Evolutionary conservation across 2,113 vertebrate species (phyloP).

Genomic region (Platichthys stellatus): DNA sequence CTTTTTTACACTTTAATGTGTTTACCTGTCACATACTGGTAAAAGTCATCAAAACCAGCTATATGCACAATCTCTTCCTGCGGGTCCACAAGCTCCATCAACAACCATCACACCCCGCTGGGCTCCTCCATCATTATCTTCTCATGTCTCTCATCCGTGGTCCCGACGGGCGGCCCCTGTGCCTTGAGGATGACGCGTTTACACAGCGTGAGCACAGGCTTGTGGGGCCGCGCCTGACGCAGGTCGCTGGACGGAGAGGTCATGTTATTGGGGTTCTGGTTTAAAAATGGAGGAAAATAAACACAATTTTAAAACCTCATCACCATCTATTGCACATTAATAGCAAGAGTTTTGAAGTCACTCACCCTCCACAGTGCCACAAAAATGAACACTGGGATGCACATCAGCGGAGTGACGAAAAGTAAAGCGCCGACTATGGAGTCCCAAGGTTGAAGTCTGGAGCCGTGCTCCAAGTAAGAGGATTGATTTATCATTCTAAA

Average conservation of each 20-base stretch:
- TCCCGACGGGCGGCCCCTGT: neutral
- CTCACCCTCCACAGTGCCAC: conserved; percentile 66
- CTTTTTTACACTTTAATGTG: no score
- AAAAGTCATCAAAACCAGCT: neutral
- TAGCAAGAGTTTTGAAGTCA: neutral
- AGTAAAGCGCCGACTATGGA: conserved; percentile 39
- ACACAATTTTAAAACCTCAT: no score
- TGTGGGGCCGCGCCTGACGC: conserved; percentile 72
- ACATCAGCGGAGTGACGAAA: conserved; percentile 67
- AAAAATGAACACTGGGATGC: conserved; percentile 75
- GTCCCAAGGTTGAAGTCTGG: neutral
- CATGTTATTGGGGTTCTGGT: conserved; percentile 54
- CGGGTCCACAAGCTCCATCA: neutral
- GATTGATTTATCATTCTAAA: conserved; percentile 14
- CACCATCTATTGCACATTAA: neutral
- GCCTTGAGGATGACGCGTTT: conserved; percentile 42
- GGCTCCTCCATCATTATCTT: conserved; percentile 42
- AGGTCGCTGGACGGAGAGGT: conserved; percentile 71
- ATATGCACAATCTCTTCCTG: neutral
- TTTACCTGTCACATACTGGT: neutral
- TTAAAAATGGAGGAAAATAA: no score
- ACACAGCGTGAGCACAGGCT: conserved; percentile 74
- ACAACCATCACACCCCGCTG: conserved; percentile 49
- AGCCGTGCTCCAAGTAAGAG: rapidly evolving
- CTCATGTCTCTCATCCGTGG: neutral